A percentile compares a stretch with the other conserved stretches of the same genome.
Evolutionary conservation across 2,888 invertebrate species (phyloP).

Genomic region (Rhingia rostrata): DNA sequence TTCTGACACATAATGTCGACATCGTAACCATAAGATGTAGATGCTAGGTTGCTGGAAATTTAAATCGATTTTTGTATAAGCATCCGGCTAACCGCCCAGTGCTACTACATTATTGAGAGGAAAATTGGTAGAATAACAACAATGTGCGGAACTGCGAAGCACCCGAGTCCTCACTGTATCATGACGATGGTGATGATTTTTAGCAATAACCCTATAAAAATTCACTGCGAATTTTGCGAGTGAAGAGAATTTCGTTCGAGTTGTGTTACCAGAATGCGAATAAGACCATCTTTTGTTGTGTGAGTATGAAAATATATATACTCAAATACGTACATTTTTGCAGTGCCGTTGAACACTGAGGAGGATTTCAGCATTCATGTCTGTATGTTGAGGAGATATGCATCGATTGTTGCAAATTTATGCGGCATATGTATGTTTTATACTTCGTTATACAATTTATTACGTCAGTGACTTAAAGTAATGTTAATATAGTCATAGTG

Average conservation of each 20-base stretch:
- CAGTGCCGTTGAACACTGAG: slow-evolving; percentile 10
- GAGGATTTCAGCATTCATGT: slow-evolving; percentile 36
- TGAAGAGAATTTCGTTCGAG: slow-evolving; percentile 45
- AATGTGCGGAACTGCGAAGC: slow-evolving; percentile 32
- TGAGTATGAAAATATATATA: not conserved
- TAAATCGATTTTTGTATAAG: slow-evolving; percentile 66
- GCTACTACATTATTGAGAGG: slow-evolving; percentile 53
- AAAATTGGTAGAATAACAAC: slow-evolving; percentile 46
- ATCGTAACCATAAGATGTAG: slow-evolving; percentile 19
- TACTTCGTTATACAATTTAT: not conserved
- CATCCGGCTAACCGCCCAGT: slow-evolving; percentile 58
- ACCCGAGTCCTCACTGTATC: not conserved
- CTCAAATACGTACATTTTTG: slow-evolving; percentile 4
- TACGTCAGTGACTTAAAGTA: not conserved
- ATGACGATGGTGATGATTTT: slow-evolving; percentile 60
- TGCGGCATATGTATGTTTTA: not conserved
- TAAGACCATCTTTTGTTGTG: slow-evolving; percentile 42
- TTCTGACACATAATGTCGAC: slow-evolving; percentile 34
- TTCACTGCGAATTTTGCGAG: slow-evolving; percentile 60
- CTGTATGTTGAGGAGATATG: slow-evolving; percentile 25
- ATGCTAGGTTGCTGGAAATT: slow-evolving; percentile 60
- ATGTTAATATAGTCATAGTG: not conserved
- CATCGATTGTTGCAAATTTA: slow-evolving; percentile 44
- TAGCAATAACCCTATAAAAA: slow-evolving; percentile 66
- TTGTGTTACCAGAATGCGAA: slow-evolving; percentile 50